Conservation (phyloP, 2,797 vertebrate genomes). For the Margarornis squamiger region DNA sequence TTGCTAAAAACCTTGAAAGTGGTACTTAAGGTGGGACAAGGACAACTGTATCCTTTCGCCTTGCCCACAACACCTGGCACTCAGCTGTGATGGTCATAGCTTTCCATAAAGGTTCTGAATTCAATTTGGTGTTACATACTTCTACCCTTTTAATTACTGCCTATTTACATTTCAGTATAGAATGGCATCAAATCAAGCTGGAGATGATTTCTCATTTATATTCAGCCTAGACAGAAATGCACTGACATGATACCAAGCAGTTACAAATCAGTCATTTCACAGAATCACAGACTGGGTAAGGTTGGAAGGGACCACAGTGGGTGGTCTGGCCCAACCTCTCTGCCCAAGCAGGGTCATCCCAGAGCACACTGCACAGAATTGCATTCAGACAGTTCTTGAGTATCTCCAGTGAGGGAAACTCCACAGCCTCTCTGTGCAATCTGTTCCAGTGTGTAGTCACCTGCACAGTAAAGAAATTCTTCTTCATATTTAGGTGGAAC, state of each 20-base stretch:
- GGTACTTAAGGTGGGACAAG: not conserved
- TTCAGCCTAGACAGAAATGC: not conserved
- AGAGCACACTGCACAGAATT: not conserved
- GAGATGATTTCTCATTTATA: not conserved
- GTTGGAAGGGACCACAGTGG: fast-evolving
- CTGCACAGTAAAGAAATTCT: not conserved
- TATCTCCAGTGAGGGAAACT: not conserved
- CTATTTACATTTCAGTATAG: not conserved
- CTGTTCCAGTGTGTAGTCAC: fast-evolving
- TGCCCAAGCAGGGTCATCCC: not conserved
- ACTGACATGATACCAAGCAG: not conserved
- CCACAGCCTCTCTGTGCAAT: not conserved
- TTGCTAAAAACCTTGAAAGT: not conserved
- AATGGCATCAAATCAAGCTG: not conserved
- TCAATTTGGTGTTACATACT: not conserved
- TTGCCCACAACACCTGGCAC: not conserved
- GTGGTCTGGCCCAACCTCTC: not conserved
- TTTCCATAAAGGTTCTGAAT: not conserved
- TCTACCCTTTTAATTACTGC: not conserved
- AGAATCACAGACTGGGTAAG: not conserved
- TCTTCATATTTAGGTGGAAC: not conserved
- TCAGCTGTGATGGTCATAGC: not conserved
- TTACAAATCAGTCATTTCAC: not conserved
- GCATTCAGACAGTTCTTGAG: not conserved
- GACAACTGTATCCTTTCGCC: not conserved